Base-by-base conservation (phyloP, 2,797 vertebrate genomes). In the Falco berigora region DNA sequence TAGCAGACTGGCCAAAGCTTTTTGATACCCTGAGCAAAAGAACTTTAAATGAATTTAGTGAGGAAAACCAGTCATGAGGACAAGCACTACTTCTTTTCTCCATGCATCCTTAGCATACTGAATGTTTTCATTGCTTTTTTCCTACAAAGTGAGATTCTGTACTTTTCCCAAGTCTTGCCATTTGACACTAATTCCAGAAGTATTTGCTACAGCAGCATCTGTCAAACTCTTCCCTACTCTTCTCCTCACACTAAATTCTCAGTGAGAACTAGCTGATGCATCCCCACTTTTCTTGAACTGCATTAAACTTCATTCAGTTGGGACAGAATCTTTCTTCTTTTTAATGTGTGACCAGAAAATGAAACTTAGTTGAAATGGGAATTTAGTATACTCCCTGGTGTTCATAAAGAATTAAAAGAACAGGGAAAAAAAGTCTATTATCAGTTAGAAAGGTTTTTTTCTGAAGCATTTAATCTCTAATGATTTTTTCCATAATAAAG, bases 381-480 rank as follows among this genome's bases (percentile, higher is more conserved):
- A 68, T 87, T 90, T 75, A 85, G 4, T 20, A 38, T 93, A 30
- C 19, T 86, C n/a, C 4, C 11, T 42, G 8, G 13, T 74, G 36
- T 86, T 90, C 59, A 85, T 49, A 79, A 86, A 76, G 58, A 79
- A 72, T 40, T 52, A 81, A 88, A 34, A 76, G 11, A 85, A 74
- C 4, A 34, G 42, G 12, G 7, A 4, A 40, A 40, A 72, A 34
- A 62, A 78, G 30, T 49, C 14, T 92, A 76, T 94, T 93, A 82
- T 64, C n/a, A 90, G 67, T 76, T 76, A 76, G 19, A 82, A 94
- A 67, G 6, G 13, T 8, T 5, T 84, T 86, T 91, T 85, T 36
- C 56, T 94, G 38, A 58, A 77, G 40, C 79, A 95, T 95, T 94
- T 94, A 36, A 93, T 86, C 86, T 95, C 66, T 61, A 89, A 95